A percentile compares a stretch with the other conserved stretches of the same genome.
These are phyloP conservation scores for Urocyon cinereoargenteus DNA, from an alignment of 2,797 vertebrate species.

Conservation along the genomic window DNA sequence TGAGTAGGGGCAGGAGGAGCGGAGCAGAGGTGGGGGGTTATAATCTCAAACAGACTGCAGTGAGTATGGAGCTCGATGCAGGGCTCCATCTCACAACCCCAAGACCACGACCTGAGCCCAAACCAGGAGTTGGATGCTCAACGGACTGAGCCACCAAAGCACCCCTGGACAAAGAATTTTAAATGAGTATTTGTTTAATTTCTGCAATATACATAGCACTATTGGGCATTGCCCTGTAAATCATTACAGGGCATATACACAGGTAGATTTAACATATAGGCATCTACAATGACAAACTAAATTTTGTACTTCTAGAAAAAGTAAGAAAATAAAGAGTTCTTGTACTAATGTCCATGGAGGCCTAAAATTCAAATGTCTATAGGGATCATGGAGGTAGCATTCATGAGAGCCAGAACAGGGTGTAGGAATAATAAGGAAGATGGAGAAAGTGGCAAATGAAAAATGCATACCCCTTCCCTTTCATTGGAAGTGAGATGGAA, in stretches of 20 bases:
- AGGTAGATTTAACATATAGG: neutral
- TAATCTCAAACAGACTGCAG: neutral
- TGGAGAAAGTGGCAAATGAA: neutral
- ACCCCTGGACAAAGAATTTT: neutral
- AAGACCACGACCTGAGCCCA: neutral
- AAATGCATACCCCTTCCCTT: neutral
- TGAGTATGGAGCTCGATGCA: neutral
- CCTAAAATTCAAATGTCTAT: neutral
- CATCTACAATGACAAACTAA: slow-evolving; percentile 4
- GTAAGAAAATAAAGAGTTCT: neutral
- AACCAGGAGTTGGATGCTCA: neutral
- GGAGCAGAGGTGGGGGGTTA: neutral
- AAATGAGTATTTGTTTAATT: neutral
- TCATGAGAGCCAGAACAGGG: neutral
- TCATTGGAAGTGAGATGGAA: neutral
- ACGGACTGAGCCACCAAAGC: neutral
- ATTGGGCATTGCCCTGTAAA: neutral
- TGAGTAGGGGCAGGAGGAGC: neutral
- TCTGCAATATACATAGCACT: neutral
- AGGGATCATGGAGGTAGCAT: neutral
- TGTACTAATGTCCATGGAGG: neutral
- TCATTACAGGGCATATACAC: neutral
- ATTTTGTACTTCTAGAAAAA: neutral
- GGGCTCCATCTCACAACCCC: neutral
- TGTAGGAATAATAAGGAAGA: neutral